Percentiles rank a stretch among this genome's conserved stretches.
phyloP scores from a whole-genome alignment of 2,888 invertebrate genomes.

The Unio pictorum region DNA sequence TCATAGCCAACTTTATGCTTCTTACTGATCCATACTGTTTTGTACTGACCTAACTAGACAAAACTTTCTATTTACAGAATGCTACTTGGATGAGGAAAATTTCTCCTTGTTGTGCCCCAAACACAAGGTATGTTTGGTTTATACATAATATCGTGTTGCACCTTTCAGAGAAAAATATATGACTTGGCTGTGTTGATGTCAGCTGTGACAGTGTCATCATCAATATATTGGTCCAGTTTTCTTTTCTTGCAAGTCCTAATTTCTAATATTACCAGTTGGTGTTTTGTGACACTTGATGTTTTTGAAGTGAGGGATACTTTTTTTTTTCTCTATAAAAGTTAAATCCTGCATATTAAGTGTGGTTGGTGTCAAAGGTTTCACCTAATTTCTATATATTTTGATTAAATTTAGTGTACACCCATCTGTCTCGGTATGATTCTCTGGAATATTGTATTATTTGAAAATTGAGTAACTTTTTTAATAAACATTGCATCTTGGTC shows the following conservation, averaged over 20 bases:
- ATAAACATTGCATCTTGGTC: too few relatives aligned
- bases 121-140: conserved; percentile 65
- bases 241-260: neutral
- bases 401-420: neutral
- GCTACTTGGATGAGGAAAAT: conserved; percentile 71
- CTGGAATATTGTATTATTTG: neutral
- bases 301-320: too few relatives aligned
- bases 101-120: conserved; percentile 72
- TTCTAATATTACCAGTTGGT: neutral
- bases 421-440: neutral
- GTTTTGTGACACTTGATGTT: neutral
- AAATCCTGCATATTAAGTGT: too few relatives aligned
- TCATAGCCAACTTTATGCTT: neutral
- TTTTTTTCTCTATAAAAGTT: too few relatives aligned
- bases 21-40: neutral
- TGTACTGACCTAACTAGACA: neutral
- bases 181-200: neutral
- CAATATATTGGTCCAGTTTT: neutral
- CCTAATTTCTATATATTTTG: neutral
- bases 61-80: conserved; percentile 55
- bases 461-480: too few relatives aligned
- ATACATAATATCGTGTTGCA: neutral
- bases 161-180: too few relatives aligned
- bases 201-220: neutral
- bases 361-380: neutral